These are phyloP conservation scores for Eleutherodactylus coqui DNA, from an alignment of 2,797 vertebrate genomes.

Conservation along the genomic window DNA sequence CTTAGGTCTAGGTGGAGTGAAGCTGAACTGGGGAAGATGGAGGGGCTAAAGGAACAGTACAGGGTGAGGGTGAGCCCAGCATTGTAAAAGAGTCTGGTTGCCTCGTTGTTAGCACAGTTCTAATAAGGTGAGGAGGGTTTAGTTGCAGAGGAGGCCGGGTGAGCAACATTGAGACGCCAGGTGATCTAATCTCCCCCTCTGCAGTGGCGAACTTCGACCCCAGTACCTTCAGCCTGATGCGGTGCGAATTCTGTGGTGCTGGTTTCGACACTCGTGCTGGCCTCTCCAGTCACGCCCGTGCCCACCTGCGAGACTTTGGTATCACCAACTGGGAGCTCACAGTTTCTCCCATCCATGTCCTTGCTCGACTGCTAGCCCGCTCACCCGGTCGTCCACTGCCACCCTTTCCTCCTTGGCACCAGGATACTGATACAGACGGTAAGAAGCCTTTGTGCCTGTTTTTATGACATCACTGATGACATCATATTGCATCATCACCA, in stretches of 20 bases:
- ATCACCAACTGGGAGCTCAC: slow-evolving; percentile 99
- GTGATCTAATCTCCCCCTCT: slow-evolving; percentile 62
- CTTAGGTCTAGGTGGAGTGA: neutral
- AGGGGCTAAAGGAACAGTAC: neutral
- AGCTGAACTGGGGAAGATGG: neutral
- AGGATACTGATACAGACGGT: slow-evolving; percentile 60
- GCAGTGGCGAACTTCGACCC: slow-evolving; percentile 97
- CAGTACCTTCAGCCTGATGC: slow-evolving; percentile 95
- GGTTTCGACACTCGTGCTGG: slow-evolving; percentile 95
- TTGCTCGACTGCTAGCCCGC: slow-evolving; percentile 91
- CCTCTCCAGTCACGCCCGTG: slow-evolving; percentile 93
- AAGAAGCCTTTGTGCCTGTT: slow-evolving; percentile 57
- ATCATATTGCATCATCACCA: slow-evolving; percentile 60
- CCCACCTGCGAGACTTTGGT: slow-evolving; percentile 94
- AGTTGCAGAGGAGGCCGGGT: slow-evolving; percentile 47
- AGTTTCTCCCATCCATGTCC: slow-evolving; percentile 92
- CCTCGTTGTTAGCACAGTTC: neutral
- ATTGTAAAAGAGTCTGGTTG: slow-evolving; percentile 18
- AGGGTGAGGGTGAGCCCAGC: neutral
- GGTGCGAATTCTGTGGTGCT: slow-evolving; percentile 96
- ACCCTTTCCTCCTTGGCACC: slow-evolving; percentile 74
- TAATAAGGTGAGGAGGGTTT: neutral
- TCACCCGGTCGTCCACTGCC: slow-evolving; percentile 84
- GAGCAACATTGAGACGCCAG: slow-evolving; percentile 55
- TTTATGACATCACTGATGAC: slow-evolving; percentile 55